phyloP scores from a whole-genome alignment of 2,797 vertebrate genomes.

The Eulemur rubriventer region DNA sequence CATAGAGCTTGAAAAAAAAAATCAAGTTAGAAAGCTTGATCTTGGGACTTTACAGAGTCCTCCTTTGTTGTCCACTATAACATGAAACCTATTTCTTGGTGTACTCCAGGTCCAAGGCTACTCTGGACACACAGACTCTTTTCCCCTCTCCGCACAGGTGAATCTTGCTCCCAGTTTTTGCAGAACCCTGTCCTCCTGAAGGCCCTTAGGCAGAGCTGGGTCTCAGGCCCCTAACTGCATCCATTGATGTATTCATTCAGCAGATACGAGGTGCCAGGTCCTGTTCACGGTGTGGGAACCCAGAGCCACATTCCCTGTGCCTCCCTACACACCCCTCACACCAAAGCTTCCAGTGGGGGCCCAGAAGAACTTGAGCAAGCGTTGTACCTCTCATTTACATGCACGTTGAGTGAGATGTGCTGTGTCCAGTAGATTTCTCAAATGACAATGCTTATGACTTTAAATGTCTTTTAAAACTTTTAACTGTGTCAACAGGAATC shows the following conservation, averaged over 20 bases:
- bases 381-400: background rate
- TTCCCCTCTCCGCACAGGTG: background rate
- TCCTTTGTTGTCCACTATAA: background rate
- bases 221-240: background rate
- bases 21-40: background rate
- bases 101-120: background rate
- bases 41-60: background rate
- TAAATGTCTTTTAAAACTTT: conserved; percentile 24
- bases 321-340: accelerated
- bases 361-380: background rate
- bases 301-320: background rate
- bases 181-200: background rate
- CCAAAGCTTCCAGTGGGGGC: background rate
- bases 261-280: background rate
- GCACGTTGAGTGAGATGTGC: background rate
- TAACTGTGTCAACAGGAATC: background rate
- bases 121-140: background rate
- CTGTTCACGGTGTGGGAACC: background rate
- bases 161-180: background rate
- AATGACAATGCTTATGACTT: background rate
- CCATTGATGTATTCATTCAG: background rate
- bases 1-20: background rate
- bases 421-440: background rate
- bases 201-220: background rate
- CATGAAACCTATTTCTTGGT: background rate